Evolutionary conservation across 2,113 vertebrate species (phyloP), one percentile per base, ranked within the genome.

Genomic region (Malurus elegans): DNA sequence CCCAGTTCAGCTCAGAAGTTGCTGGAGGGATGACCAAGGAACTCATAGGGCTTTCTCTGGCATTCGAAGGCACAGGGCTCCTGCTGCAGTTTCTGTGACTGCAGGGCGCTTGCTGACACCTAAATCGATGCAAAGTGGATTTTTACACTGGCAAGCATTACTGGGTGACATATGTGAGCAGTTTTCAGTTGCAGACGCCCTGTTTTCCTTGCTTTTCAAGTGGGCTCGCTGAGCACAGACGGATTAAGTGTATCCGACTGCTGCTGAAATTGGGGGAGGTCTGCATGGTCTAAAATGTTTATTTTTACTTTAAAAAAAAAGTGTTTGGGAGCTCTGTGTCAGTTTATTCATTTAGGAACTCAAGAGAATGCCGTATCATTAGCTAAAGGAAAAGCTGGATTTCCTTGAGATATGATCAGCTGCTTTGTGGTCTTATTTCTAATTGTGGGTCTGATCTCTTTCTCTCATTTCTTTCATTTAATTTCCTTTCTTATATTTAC

Each of bases 111-210:
- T 92, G 67, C 88, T 86, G 75, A 91, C 90, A 62, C 2, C 3
- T 76, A 71, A 89, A 87, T 96, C 93, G 69, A 38, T 53, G 50
- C 85, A 71, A 69, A 81, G 28, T 58, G 78, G 69, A 60, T 94
- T 92, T 71, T 82, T 89, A 64, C 54, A 65, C 26, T 29, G 61
- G 25, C 40, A 15, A 64, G 21, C 25, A 6, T 97, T 94, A 69
- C 93, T 10, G 7, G 65, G 24, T 65, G 72, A 54, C 34, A 40
- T 66, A 75, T 90, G 84, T 76, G 83, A 88, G 74, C 19, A 81
- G 34, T 71, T 92, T 70, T 74, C 89, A 38, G 10, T 61, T 84
- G 36, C 47, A 69, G 85, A 47, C 2, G 2, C 23, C n/a, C 9
- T 2, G 1, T 29, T 80, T 74, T 51, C 20, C 40, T 47, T 73